Percentiles rank a stretch among this genome's conserved stretches.
Conservation (phyloP, 2,113 vertebrate species). For the Ammospiza nelsoni region DNA sequence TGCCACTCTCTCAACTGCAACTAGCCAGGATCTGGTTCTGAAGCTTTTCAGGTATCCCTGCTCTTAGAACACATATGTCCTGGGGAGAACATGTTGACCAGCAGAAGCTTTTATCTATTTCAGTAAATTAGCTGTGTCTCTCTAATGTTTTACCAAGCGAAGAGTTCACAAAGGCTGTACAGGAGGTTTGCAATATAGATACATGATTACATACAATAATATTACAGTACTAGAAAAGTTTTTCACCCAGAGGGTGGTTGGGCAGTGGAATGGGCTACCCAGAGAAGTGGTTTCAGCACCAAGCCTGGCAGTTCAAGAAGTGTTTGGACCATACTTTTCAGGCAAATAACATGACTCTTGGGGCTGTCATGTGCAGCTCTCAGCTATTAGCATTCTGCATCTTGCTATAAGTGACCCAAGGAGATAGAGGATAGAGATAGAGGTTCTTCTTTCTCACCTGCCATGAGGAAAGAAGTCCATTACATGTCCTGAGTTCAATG, state of each 20-base stretch:
- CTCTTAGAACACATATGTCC: background rate
- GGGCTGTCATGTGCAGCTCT: background rate
- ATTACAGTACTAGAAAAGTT: background rate
- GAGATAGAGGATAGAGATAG: background rate
- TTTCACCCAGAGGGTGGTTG: background rate
- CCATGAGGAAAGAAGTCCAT: background rate
- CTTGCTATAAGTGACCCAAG: background rate
- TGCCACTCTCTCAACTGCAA: background rate
- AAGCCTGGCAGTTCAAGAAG: background rate
- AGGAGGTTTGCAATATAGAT: background rate
- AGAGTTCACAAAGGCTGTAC: background rate
- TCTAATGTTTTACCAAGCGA: background rate
- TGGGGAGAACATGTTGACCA: background rate
- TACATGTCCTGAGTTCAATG: background rate
- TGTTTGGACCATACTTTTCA: background rate
- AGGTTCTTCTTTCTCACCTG: background rate
- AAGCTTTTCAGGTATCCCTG: background rate
- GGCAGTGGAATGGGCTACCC: background rate
- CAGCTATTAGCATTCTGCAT: background rate
- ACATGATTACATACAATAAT: background rate
- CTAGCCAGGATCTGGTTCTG: background rate
- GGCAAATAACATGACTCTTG: background rate
- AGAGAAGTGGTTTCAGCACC: background rate
- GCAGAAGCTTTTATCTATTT: background rate
- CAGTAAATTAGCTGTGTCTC: background rate